Base-by-base conservation (phyloP, 2,797 vertebrate species). In the Molossus alvarezi region DNA sequence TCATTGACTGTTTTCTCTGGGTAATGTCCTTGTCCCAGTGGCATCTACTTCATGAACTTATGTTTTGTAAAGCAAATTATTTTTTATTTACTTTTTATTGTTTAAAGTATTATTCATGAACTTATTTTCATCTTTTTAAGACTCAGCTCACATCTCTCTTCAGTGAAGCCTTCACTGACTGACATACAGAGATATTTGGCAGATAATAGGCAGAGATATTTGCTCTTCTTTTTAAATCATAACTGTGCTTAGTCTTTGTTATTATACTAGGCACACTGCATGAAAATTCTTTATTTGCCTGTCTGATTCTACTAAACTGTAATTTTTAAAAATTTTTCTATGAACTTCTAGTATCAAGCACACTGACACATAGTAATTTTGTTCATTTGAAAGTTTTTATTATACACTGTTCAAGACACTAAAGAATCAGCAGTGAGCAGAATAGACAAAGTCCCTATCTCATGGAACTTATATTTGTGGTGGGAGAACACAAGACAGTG, bases 111-210 rank as follows among this genome's bases (percentile, higher is more conserved):
- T 45, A 4, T n/a, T 91, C 18, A 4, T 83, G 25, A 48, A 69
- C 71, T 73, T 90, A 71, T 25, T 45, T 73, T 95, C 65, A 67
- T 92, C 60, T 92, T 82, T 82, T 76, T n/a, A 82, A 83, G 80
- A 89, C 53, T 45, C 33, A 75, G 62, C 37, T 95, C 53, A 57
- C 14, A 29, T 87, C 76, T 96, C n/a, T 95, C 48, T 94, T 95
- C 65, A 86, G 41, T 73, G 67, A 81, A 51, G 33, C 37, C 51
- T 82, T 90, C 48, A 51, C 6, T 92, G 81, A 89, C 45, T 71
- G 25, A 76, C 55, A 73, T 88, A 72, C 3, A 25, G 41, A 45
- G 41, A 45, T 45, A 45, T 45, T 45, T 45, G 41, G 41, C 41
- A 45, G 41, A 45, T 45, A 45, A 5, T 41, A 83, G 80, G n/a